Percentiles rank a stretch among this genome's conserved stretches.
phyloP scores from a whole-genome alignment of 1,140 invertebrate species.

The Nasonia giraulti region DNA sequence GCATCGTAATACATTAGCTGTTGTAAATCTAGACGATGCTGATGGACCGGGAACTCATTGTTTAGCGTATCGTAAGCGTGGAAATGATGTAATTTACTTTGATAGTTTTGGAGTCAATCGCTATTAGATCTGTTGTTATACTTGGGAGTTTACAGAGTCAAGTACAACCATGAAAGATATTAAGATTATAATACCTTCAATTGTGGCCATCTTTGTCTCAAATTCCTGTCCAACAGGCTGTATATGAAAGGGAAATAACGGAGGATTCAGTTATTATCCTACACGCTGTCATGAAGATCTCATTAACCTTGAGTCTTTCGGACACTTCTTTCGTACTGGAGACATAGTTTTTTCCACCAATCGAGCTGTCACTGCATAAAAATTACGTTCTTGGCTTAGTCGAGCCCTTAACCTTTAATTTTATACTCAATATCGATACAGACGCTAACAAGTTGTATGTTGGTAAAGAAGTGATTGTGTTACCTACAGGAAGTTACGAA shows the following conservation, averaged over 20 bases:
- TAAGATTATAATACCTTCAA: slow-evolving; percentile 52
- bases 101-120: slow-evolving; percentile 61
- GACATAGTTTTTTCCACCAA: no score
- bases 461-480: not conserved
- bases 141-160: slow-evolving; percentile 47
- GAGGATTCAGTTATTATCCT: no score
- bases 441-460: not conserved
- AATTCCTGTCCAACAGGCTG: no score
- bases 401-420: not conserved
- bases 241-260: no score
- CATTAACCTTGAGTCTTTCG: not conserved
- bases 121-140: slow-evolving; percentile 58
- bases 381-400: not conserved
- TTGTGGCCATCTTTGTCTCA: slow-evolving; percentile 56
- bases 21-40: slow-evolving; percentile 62
- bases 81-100: slow-evolving; percentile 58
- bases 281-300: not conserved
- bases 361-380: no score
- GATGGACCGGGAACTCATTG: slow-evolving; percentile 60
- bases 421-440: not conserved
- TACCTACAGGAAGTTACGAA: not conserved
- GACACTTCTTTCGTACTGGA: no score
- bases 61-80: slow-evolving; percentile 60
- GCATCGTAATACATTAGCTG: slow-evolving; percentile 55
- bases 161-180: slow-evolving; percentile 11